Evolutionary conservation across 2,113 vertebrate genomes (phyloP), one percentile per base, ranked within the genome.

Genomic region (Paratilapia polleni): DNA sequence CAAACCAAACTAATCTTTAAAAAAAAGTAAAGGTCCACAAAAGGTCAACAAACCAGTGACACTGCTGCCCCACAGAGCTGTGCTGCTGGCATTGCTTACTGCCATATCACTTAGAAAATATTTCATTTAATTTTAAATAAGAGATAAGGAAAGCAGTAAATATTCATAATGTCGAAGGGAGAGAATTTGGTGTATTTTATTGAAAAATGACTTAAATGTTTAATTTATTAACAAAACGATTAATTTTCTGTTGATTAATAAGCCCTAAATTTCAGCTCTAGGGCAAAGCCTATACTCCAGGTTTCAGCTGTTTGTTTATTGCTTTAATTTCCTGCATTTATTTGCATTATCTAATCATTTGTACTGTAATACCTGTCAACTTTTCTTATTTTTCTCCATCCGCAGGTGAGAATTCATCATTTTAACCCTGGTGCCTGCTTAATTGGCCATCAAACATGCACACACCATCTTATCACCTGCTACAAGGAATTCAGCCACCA

Each of bases 371-470:
- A 59, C 57, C 22, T 26, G 38, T 59, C 49, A 15, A 11, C 56
- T 56, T 2, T 22, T 54, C 68, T 54, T 73, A 47, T 57, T 78
- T 57, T 2, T 10, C 28, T 28, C 22, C 58, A 10, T 78, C 56
- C 20, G n/a, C 81, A 78, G 83, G 62, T 82, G 58, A 47, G 22
- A 47, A 85, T 87, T 70, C 82, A 80, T 89, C 36, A 82, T 82
- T 87, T 91, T 77, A 80, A 15, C 63, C 8, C 19, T 10, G 54
- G 54, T 56, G 82, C 70, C 77, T 6, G 43, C 81, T 87, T 73
- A 84, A 70, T 87, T 86, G 86, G 86, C 82, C 90, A n/a, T 87
- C 83, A 80, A 85, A 62, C 56, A 19, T 64, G 86, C 58, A 63
- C 49, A 28, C 83, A 59, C 41, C 60, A 31, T 77, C 74, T 84